Conservation (phyloP, 2,797 vertebrate genomes). For the Gastrophryne carolinensis region DNA sequence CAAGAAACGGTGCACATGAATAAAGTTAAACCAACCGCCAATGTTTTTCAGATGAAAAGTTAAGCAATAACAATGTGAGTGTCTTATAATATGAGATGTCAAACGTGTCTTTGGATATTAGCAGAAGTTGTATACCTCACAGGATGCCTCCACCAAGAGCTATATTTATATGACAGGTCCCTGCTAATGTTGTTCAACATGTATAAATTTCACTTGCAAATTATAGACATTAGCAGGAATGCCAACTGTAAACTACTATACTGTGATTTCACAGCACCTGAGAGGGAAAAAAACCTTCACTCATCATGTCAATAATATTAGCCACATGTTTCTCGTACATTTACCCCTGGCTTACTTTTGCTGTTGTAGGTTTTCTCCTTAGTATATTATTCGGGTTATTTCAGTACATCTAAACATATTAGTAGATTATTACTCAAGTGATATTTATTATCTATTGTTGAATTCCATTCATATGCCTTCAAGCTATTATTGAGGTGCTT, state of each 20-base stretch:
- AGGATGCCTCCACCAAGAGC: slow-evolving; percentile 24
- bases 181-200: slow-evolving; percentile 35
- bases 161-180: slow-evolving; percentile 42
- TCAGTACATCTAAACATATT: neutral
- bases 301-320: slow-evolving; percentile 37
- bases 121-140: slow-evolving; percentile 40
- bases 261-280: slow-evolving; percentile 30
- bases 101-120: slow-evolving; percentile 42
- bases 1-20: slow-evolving; percentile 13
- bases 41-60: slow-evolving; percentile 27
- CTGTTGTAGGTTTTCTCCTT: neutral
- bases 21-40: slow-evolving; percentile 8
- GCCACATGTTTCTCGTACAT: slow-evolving; percentile 12
- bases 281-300: slow-evolving; percentile 29
- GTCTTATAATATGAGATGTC: slow-evolving; percentile 45
- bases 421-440: neutral
- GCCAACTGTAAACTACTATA: slow-evolving; percentile 37
- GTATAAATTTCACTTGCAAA: slow-evolving; percentile 49
- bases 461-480: too few species aligned
- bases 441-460: neutral
- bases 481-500: too few species aligned
- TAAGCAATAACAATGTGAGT: slow-evolving; percentile 48
- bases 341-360: neutral
- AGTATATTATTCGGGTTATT: neutral
- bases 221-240: slow-evolving; percentile 45